Evolutionary conservation across 2,888 invertebrate genomes (phyloP).

Genomic region (Sceliomorpha sp.): DNA sequence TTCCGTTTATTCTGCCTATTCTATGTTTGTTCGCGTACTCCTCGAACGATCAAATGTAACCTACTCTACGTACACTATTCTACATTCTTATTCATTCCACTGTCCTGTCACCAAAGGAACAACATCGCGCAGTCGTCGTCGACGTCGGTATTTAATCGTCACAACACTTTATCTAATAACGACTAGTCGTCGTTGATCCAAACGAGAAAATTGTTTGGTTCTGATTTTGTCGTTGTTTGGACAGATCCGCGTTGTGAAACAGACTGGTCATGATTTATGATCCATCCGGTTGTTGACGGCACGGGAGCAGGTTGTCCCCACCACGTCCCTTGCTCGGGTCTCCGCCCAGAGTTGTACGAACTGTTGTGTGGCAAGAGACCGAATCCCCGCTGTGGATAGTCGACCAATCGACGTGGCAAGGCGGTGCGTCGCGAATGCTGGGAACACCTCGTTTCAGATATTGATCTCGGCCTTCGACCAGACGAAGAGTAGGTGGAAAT

Average conservation of each 20-base stretch:
- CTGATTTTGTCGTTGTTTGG: constrained; percentile 58
- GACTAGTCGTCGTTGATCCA: constrained; percentile 42
- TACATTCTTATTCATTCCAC: constrained; percentile 22
- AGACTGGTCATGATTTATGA: constrained; percentile 79
- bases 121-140: constrained; percentile 33
- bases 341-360: constrained; percentile 51
- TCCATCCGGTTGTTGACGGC: constrained; percentile 61
- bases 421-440: constrained; percentile 29
- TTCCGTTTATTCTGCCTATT: background rate
- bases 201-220: constrained; percentile 43
- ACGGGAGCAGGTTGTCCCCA: constrained; percentile 53
- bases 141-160: constrained; percentile 46
- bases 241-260: constrained; percentile 70
- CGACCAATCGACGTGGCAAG: constrained; percentile 42
- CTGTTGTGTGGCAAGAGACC: constrained; percentile 34
- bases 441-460: constrained; percentile 71
- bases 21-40: too few relatives aligned
- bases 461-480: constrained; percentile 71
- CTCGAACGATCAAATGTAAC: constrained; percentile 16
- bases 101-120: constrained; percentile 33
- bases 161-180: constrained; percentile 52
- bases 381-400: constrained; percentile 48
- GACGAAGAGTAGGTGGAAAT: constrained; percentile 51
- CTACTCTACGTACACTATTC: constrained; percentile 9
- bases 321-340: constrained; percentile 42